phyloP scores from a whole-genome alignment of 2,888 invertebrate species.

The Uloborus plumipes region DNA sequence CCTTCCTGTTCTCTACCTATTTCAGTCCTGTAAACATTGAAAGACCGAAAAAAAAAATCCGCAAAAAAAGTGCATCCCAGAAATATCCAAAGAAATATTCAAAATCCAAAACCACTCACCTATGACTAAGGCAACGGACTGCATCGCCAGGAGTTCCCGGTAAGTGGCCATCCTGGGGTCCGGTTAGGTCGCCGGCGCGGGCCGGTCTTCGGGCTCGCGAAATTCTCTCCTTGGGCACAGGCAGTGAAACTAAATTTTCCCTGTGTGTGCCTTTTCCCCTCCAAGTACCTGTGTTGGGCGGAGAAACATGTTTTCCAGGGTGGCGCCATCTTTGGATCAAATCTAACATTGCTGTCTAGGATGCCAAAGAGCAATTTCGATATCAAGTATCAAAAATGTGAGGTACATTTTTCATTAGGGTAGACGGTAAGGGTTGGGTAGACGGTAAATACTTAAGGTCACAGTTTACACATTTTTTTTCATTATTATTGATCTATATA shows the following conservation, averaged over 20 bases:
- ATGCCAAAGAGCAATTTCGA: too few relatives aligned
- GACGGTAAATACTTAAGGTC: too few relatives aligned
- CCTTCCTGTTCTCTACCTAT: too few relatives aligned
- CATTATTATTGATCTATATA: too few relatives aligned
- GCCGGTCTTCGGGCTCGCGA: slow-evolving; percentile 32
- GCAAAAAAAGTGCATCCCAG: background rate
- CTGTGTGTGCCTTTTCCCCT: slow-evolving; percentile 9
- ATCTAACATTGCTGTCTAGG: too few relatives aligned
- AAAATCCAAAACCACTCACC: slow-evolving; percentile 16
- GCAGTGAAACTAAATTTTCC: slow-evolving; percentile 44
- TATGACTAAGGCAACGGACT: slow-evolving; percentile 33
- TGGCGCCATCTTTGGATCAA: slow-evolving; percentile 47
- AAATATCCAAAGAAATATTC: too few relatives aligned
- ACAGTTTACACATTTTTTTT: too few relatives aligned
- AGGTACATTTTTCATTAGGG: too few relatives aligned
- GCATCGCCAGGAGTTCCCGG: slow-evolving; percentile 30
- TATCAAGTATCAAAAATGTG: too few relatives aligned
- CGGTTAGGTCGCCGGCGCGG: slow-evolving; percentile 19
- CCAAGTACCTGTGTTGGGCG: slow-evolving; percentile 20
- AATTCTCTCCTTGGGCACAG: slow-evolving; percentile 28
- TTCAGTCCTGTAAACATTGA: too few relatives aligned
- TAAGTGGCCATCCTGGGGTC: slow-evolving; percentile 28
- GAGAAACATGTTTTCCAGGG: background rate
- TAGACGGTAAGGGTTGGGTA: too few relatives aligned
- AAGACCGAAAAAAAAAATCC: background rate